Evolutionary conservation across 2,888 invertebrate genomes (phyloP).

Genomic region (Venusia cambrica): DNA sequence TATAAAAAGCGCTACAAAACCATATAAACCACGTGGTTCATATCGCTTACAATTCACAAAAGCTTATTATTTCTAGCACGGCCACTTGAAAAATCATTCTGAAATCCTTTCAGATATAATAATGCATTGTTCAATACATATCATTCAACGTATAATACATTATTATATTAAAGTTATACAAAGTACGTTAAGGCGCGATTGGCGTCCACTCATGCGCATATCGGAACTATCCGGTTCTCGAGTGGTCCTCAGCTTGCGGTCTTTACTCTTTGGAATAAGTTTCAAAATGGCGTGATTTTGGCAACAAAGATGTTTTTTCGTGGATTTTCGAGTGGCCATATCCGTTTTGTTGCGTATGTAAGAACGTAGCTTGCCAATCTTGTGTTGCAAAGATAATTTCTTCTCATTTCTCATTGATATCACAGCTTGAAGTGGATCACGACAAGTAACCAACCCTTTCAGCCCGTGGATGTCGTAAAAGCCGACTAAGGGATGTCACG

Average conservation of each 20-base stretch:
- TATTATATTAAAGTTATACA: conserved; percentile 74
- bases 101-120: conserved; percentile 29
- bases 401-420: no score
- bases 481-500: no score
- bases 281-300: conserved; percentile 16
- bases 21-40: conserved; percentile 28
- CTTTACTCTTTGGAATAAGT: conserved; percentile 22
- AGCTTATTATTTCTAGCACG: conserved; percentile 31
- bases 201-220: conserved; percentile 65
- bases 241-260: conserved; percentile 46
- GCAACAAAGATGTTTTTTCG: conserved; percentile 32
- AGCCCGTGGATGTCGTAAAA: no score
- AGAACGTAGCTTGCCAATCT: conserved; percentile 13
- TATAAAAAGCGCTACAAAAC: conserved; percentile 10
- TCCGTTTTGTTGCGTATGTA: conserved; percentile 44
- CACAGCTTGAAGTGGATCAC: no score
- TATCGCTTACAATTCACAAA: conserved; percentile 27
- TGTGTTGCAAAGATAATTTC: no score
- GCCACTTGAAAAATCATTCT: conserved; percentile 33
- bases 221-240: conserved; percentile 73
- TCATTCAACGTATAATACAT: conserved; percentile 34
- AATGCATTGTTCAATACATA: conserved; percentile 31
- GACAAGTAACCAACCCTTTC: no score
- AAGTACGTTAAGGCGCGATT: conserved; percentile 56
- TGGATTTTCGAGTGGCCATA: conserved; percentile 44